A percentile compares a stretch with the other conserved stretches of the same genome.
phyloP scores from a whole-genome alignment of 2,888 invertebrate genomes.

The Coenonympha glycerion region DNA sequence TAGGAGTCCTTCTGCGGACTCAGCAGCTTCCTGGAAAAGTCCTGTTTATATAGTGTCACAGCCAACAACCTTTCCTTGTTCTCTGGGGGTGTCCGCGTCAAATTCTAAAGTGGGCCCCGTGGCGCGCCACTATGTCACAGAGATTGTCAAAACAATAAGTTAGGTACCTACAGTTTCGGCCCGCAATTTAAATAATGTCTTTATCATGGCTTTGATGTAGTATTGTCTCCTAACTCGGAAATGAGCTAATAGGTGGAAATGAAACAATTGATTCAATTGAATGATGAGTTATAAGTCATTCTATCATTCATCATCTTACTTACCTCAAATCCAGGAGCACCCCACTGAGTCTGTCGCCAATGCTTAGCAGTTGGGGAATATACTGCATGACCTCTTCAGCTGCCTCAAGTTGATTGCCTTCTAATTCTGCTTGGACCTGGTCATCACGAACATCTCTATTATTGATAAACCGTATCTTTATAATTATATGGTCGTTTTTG shows the following conservation, averaged over 20 bases:
- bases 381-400: constrained; percentile 46
- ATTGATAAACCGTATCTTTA: too few species aligned
- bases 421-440: constrained; percentile 47
- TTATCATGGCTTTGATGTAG: too few species aligned
- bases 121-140: too few species aligned
- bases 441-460: not conserved
- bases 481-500: too few species aligned
- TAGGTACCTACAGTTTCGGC: too few species aligned
- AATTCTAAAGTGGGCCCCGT: too few species aligned
- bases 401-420: constrained; percentile 35
- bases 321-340: constrained; percentile 51
- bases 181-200: too few species aligned
- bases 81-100: too few species aligned
- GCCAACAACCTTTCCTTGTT: not conserved
- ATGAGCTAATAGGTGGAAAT: not conserved
- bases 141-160: too few species aligned
- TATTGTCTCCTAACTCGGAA: not conserved
- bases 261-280: not conserved
- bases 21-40: constrained; percentile 63
- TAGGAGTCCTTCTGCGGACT: constrained; percentile 72
- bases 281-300: not conserved
- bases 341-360: constrained; percentile 50
- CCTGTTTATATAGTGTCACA: not conserved
- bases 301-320: constrained; percentile 31
- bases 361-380: constrained; percentile 42